Evolutionary conservation across 1,140 invertebrate genomes (phyloP), one percentile per base, ranked within the genome.

Genomic region (Drosophila leontia): DNA sequence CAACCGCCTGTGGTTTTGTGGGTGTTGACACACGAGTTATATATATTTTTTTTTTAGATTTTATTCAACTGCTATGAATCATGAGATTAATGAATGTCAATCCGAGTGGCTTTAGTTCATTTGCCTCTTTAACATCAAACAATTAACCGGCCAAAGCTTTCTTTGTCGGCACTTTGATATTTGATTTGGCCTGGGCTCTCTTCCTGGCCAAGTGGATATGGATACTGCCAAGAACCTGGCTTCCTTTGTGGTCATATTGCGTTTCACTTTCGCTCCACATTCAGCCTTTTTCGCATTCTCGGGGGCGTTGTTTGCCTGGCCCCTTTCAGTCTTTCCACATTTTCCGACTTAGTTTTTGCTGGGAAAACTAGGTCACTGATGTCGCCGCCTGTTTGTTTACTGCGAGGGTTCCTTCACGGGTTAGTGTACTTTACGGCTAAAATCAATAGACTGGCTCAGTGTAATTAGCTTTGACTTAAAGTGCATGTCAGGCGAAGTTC

Each of bases 231-330:
- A 29, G 32, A 47, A 35, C 32, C 35, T 19, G 39, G 41, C 64
- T 78, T 62, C 70, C 69, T 85, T 85, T 85, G 82, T 85, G 82
- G 82, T 74, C 82, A 82, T 86, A 86, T 86, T 86, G 79, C 82
- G 82, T 86, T 86, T 86, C 82, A 86, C 82, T 86, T 86, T 86
- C 85, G 82, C 82, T 85, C 78, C 75, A 81, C 78, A 82, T 70
- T 60, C 64, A 65, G 63, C 53, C 83, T 69, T 79, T 75, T 75
- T 82, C 75, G 67, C 58, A 75, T 85, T 85, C 78, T 85, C 67
- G 74, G 75, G 55, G 59, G 61, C 60, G 77, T 69, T 62, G 57
- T 68, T 85, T 85, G 82, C 69, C 68, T 60, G 70, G 32, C 70
- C 70, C 44, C 26, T 39, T 71, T 71, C 17, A 32, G 51, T 32